phyloP scores from a whole-genome alignment of 1,140 invertebrate species.

The Macrosteles quadrilineatus region DNA sequence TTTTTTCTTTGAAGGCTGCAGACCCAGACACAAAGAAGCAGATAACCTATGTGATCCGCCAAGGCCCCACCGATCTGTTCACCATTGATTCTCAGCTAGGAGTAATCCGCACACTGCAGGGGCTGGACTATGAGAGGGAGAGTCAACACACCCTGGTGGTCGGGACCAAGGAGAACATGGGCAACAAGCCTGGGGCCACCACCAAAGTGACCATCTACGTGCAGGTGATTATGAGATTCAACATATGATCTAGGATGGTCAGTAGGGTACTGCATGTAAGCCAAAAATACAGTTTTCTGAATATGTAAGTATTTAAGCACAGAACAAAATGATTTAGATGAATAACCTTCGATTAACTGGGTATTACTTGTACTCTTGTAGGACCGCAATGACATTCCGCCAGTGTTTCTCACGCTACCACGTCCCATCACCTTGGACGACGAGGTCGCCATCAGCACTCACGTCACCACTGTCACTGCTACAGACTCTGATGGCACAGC shows the following conservation, averaged over 20 bases:
- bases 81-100: slow-evolving; percentile 78
- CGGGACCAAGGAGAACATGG: slow-evolving; percentile 78
- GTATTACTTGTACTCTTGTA: slow-evolving; percentile 51
- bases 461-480: slow-evolving; percentile 74
- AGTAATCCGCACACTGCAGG: slow-evolving; percentile 69
- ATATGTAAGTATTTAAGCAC: no score
- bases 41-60: slow-evolving; percentile 82
- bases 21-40: slow-evolving; percentile 77
- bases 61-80: slow-evolving; percentile 79
- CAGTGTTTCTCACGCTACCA: slow-evolving; percentile 78
- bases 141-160: slow-evolving; percentile 72
- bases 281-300: no score
- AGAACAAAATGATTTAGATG: no score
- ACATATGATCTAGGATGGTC: no score
- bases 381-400: slow-evolving; percentile 82
- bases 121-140: slow-evolving; percentile 77
- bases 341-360: no score
- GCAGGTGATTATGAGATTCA: slow-evolving; percentile 66
- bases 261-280: no score
- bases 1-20: slow-evolving; percentile 56
- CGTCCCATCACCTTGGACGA: slow-evolving; percentile 82
- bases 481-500: slow-evolving; percentile 80
- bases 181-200: slow-evolving; percentile 67
- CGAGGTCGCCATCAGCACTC: slow-evolving; percentile 75
- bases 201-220: slow-evolving; percentile 76